Conservation (phyloP, 2,113 vertebrate genomes). For the Antennarius striatus region DNA sequence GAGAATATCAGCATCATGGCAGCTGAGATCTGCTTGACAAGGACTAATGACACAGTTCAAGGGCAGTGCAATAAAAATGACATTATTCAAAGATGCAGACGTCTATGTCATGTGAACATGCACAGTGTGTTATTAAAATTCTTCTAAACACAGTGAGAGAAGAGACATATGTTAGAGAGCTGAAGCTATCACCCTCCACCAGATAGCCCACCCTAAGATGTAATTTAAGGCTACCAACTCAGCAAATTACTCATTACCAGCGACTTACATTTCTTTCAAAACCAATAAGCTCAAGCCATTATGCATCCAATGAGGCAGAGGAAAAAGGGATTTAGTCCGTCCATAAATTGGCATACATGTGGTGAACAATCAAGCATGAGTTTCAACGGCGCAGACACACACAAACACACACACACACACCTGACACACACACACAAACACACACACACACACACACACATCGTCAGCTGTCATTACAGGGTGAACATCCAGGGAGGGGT, state of each 20-base stretch:
- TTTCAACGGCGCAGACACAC: conserved; percentile 6
- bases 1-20: conserved; percentile 20
- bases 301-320: conserved; percentile 30
- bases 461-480: conserved; percentile 44
- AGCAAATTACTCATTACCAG: conserved; percentile 21
- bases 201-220: conserved; percentile 10
- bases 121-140: conserved; percentile 4
- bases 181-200: background rate
- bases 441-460: conserved; percentile 7
- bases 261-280: conserved; percentile 9
- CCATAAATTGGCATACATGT: conserved; percentile 20
- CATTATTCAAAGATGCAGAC: conserved; percentile 16
- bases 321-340: background rate
- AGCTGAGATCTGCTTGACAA: conserved; percentile 33
- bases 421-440: conserved; percentile 11
- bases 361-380: conserved; percentile 12
- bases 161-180: background rate
- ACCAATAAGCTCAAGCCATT: conserved; percentile 21
- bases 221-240: conserved; percentile 22
- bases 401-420: conserved; percentile 1
- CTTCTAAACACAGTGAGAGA: background rate
- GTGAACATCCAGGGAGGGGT: conserved; percentile 44
- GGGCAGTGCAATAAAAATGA: conserved; percentile 52
- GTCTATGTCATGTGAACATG: conserved; percentile 7
- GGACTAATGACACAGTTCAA: conserved; percentile 48